Percentiles rank a stretch among this genome's conserved stretches.
These are phyloP conservation scores for Nasonia oneida DNA, from an alignment of 2,888 invertebrate species.

Conservation along the genomic window DNA sequence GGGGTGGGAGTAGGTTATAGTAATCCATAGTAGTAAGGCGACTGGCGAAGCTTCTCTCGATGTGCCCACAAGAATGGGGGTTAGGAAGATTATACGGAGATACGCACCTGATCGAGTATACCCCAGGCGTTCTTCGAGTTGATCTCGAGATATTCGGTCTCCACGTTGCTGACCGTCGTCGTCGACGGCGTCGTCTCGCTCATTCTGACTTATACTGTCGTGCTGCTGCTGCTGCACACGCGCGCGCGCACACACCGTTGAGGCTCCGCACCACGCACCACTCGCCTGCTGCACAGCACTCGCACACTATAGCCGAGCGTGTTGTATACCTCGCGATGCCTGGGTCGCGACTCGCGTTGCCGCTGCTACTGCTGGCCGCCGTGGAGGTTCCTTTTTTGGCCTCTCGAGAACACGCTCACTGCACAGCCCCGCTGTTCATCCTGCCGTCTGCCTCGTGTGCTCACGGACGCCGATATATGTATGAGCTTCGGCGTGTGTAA, in stretches of 20 bases:
- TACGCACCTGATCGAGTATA: slow-evolving; percentile 85
- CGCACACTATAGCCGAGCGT: neutral
- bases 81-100: neutral
- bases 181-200: slow-evolving; percentile 63
- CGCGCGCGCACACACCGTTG: neutral
- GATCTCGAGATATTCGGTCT: slow-evolving; percentile 87
- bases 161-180: slow-evolving; percentile 81
- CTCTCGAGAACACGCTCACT: slow-evolving; percentile 8
- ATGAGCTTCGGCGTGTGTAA: too few relatives aligned
- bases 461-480: neutral
- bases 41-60: neutral
- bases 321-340: neutral
- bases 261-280: neutral
- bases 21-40: neutral
- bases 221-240: neutral
- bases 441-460: neutral
- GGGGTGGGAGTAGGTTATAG: slow-evolving; percentile 39
- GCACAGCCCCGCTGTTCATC: neutral
- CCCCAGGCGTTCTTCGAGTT: slow-evolving; percentile 86
- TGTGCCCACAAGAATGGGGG: neutral
- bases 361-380: neutral
- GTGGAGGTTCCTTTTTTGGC: slow-evolving; percentile 1
- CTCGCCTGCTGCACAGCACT: neutral
- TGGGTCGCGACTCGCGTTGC: neutral
- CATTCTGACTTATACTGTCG: neutral